Evolutionary conservation across 2,113 vertebrate species (phyloP), one percentile per base, ranked within the genome.

Genomic region (Neotoma lepida): DNA sequence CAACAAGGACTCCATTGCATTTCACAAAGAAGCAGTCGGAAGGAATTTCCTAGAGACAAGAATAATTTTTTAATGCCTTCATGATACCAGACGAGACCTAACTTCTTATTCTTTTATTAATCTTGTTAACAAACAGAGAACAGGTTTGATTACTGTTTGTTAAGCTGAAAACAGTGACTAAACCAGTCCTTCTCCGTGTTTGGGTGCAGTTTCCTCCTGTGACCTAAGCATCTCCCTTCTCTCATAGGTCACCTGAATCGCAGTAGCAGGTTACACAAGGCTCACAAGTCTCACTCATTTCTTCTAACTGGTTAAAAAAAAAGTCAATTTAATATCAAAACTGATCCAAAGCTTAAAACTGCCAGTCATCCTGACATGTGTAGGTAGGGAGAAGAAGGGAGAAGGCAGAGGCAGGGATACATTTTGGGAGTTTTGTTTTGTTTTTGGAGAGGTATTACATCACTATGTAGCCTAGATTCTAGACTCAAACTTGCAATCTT

Each of bases 21-120:
- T 97, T 98, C 68, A 99, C 97, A 4, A 99, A 99, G 77, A 99
- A 98, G 71, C 98, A 98, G 12, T 97, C 96, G 18, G 87, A 92
- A 1, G 98, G 98, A 46, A 98, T 56, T 2, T 92, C 98, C 99
- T 99, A 91, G 63, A 84, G 64, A 20, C 0, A 97, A 56, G 0
- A 26, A 2, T 14, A 74, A 41, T 0, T 13, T 87, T 63, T 51
- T 94, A 2, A 1, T 0, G 26, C 13, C 76, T 54, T 88, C 39
- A 68, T 46, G 22, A 91, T 12, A 89, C 46, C 8, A 63, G n/a
- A 63, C 1, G 4, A 30, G 18, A 35, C 17, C 8, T 61, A 63
- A 18, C 26, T 70, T 63, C 8, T 18, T 58, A 35, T 44, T 58
- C 61, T 80, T 90, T 56, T 70, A 80, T 63, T 66, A 93, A 30